phyloP scores from a whole-genome alignment of 2,888 invertebrate species.

The Hirtodrosophila histrioides region DNA sequence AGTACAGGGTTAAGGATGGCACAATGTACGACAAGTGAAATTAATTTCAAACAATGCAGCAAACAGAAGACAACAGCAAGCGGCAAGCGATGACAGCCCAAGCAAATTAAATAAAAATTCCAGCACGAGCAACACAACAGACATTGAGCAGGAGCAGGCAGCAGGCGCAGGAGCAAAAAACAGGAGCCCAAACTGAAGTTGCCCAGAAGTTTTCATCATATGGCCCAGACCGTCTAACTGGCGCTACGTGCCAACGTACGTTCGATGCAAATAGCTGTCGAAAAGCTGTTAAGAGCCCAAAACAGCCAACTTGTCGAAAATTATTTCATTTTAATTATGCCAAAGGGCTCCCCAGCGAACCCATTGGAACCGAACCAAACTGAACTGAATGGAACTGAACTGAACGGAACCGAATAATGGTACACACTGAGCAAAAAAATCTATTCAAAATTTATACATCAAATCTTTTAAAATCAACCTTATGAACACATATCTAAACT shows the following conservation, averaged over 20 bases:
- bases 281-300: constrained; percentile 55
- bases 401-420: constrained; percentile 31
- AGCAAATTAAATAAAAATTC: constrained; percentile 77
- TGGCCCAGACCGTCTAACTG: constrained; percentile 51
- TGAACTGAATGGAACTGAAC: not conserved
- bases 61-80: constrained; percentile 68
- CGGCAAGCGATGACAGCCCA: constrained; percentile 51
- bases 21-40: constrained; percentile 68
- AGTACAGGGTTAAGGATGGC: not conserved
- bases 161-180: not conserved
- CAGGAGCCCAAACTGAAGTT: constrained; percentile 24
- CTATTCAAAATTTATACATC: no score
- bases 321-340: constrained; percentile 78
- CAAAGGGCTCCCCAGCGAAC: constrained; percentile 55
- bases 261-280: constrained; percentile 53
- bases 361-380: constrained; percentile 5
- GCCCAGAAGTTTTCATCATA: constrained; percentile 53
- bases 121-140: constrained; percentile 55
- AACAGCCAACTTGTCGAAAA: constrained; percentile 73
- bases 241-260: constrained; percentile 48
- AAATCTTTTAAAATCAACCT: no score
- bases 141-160: constrained; percentile 27
- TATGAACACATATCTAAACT: no score
- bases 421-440: not conserved
- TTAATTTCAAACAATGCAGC: constrained; percentile 80